Conservation (phyloP, 2,797 vertebrate species). For the Myotis daubentonii region DNA sequence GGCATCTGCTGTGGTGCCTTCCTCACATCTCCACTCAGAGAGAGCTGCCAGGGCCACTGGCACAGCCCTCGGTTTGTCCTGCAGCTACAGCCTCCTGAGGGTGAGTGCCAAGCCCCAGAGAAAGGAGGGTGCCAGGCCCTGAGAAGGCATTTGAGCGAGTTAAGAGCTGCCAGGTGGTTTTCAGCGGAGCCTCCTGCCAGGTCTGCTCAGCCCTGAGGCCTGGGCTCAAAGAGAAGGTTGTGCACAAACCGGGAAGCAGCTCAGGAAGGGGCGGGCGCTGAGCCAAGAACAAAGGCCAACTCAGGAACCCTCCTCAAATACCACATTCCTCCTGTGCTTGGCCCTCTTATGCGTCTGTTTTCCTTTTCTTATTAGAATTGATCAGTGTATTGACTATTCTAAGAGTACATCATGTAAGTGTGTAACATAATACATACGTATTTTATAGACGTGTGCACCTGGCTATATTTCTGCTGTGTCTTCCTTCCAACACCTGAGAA, state of each 20-base stretch:
- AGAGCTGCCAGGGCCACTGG: background rate
- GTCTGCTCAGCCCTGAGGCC: slow-evolving; percentile 7
- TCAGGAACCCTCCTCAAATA: background rate
- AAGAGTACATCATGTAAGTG: background rate
- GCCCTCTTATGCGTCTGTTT: background rate
- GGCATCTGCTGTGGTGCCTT: background rate
- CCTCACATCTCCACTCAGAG: background rate
- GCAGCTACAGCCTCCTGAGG: background rate
- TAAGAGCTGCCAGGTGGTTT: slow-evolving; percentile 44
- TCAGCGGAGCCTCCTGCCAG: slow-evolving; percentile 2
- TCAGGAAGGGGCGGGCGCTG: background rate
- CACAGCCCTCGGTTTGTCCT: background rate
- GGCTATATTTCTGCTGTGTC: background rate
- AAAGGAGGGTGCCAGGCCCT: background rate
- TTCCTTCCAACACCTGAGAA: background rate
- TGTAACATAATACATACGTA: background rate
- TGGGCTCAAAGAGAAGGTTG: background rate
- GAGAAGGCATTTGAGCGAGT: background rate
- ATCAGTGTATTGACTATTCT: slow-evolving; percentile 6
- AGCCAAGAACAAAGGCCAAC: slow-evolving; percentile 45
- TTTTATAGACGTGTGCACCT: background rate
- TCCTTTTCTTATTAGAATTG: slow-evolving; percentile 51
- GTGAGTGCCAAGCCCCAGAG: background rate
- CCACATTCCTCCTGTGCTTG: background rate
- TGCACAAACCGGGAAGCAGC: background rate